Evolutionary conservation across 1,140 invertebrate genomes (phyloP), one percentile per base, ranked within the genome.

Genomic region (Chrysomallon squamiferum): DNA sequence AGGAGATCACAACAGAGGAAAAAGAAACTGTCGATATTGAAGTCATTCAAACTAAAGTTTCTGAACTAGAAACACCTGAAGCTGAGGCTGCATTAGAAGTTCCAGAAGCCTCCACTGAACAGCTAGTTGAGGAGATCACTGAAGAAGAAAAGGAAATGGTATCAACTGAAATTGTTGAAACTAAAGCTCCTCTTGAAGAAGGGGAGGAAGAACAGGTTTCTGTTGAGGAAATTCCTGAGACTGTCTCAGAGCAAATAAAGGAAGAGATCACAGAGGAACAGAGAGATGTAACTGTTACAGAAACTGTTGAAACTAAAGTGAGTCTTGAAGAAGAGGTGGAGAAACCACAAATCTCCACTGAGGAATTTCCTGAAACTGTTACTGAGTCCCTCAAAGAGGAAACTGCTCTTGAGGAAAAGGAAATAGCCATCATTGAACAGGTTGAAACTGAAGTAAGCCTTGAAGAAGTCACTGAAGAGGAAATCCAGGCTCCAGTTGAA

Each of bases 1-100:
- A 35, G 38, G 35, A 49, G 9, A 56, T 38, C 9, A 57, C 57
- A 2, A 43, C 33, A 20, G 69, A 72, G 61, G 35, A 61, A 57
- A 66, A 69, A 20, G 76, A 66, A 54, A 58, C 57, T 30, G 49
- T 56, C 47, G 22, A 43, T 22, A 56, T 56, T 50, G 60, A 32
- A 15, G 49, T 57, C 59, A 61, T 57, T 59, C 29, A 63, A 20
- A 59, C 62, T 30, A 29, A 61, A 22, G 54, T 54, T 30, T 22
- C n/a, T 13, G 29, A 20, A 27, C 18, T 20, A 22, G 25, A 54
- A 30, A 22, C 22, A 15, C 22, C 22, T 2, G 50, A 54, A 54
- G 25, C 25, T 20, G 3, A 63, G 38, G 65, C 65, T 7, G 57
- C 47, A 2, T 32, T 33, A 25, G 66, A 69, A 22, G 59, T 43